Evolutionary conservation across 2,888 invertebrate species (phyloP).

Genomic region (Operophtera brumata): DNA sequence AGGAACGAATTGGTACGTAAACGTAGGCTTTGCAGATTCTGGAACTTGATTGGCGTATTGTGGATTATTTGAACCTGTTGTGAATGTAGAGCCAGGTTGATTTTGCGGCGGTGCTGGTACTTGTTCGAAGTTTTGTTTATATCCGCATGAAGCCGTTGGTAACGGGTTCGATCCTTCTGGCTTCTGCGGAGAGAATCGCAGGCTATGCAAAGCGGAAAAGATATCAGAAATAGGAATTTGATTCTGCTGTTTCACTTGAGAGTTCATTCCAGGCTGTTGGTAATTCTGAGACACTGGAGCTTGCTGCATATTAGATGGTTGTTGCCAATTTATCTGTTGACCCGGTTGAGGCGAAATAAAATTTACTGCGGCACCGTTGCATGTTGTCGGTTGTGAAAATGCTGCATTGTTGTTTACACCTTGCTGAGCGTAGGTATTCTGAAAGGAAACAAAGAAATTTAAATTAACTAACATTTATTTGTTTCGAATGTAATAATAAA

Average conservation of each 20-base stretch:
- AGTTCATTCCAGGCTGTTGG: constrained; percentile 27
- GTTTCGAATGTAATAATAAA: background rate
- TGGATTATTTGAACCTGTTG: constrained; percentile 8
- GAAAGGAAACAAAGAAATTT: constrained; percentile 13
- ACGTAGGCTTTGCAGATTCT: constrained; percentile 23
- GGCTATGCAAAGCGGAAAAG: constrained; percentile 22
- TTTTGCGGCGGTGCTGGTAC: constrained; percentile 3
- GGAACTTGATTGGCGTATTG: constrained; percentile 11
- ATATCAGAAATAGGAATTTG: constrained; percentile 23
- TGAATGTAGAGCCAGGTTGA: background rate
- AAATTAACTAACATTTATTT: background rate
- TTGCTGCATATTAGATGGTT: constrained; percentile 37
- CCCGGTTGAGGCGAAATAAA: constrained; percentile 27
- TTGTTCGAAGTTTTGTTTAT: constrained; percentile 11
- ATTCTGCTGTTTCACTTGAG: constrained; percentile 20
- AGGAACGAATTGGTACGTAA: constrained; percentile 24
- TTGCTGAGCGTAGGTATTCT: constrained; percentile 24
- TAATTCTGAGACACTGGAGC: constrained; percentile 17
- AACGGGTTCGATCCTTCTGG: constrained; percentile 9
- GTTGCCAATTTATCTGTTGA: constrained; percentile 39
- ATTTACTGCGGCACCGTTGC: constrained; percentile 22
- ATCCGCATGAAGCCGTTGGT: background rate
- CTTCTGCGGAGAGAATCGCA: constrained; percentile 20
- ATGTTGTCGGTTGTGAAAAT: constrained; percentile 11
- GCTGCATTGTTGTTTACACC: constrained; percentile 17